Conservation (phyloP, 2,113 vertebrate species). For the Neolamprologus cancellatus region DNA sequence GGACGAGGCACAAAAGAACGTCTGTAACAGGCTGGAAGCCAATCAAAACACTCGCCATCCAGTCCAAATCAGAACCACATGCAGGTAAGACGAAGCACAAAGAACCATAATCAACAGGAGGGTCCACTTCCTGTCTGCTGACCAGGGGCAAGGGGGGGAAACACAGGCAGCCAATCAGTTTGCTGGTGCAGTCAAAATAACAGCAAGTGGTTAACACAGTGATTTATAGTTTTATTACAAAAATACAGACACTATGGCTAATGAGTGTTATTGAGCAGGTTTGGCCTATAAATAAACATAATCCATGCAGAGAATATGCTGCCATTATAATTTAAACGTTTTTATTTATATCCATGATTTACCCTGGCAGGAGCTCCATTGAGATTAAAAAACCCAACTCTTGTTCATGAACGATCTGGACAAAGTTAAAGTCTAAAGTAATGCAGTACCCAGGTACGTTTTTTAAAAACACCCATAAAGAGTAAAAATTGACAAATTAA, state of each 20-base stretch:
- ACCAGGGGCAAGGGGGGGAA: constrained; percentile 16
- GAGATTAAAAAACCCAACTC: not conserved
- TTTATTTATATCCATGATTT: not conserved
- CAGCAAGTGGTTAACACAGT: not conserved
- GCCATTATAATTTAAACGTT: not conserved
- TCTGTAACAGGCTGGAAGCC: constrained; percentile 46
- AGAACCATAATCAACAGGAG: constrained; percentile 45
- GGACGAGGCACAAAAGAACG: constrained; percentile 41
- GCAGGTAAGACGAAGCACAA: constrained; percentile 27
- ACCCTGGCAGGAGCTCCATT: not conserved
- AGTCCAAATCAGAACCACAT: constrained; percentile 71
- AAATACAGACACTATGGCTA: not conserved
- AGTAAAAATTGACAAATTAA: not conserved
- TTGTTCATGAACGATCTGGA: not conserved
- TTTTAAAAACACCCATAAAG: not conserved
- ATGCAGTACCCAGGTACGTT: not conserved
- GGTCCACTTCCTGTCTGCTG: constrained; percentile 57
- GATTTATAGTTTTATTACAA: not conserved
- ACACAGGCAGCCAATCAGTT: constrained; percentile 12
- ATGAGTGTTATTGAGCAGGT: not conserved
- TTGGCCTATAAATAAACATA: not conserved
- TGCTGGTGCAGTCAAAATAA: not conserved
- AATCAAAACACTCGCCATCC: constrained; percentile 64
- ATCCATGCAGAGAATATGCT: not conserved
- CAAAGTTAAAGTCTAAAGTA: not conserved